These are phyloP conservation scores for Nezara viridula DNA, from an alignment of 2,888 invertebrate species.

Conservation along the genomic window DNA sequence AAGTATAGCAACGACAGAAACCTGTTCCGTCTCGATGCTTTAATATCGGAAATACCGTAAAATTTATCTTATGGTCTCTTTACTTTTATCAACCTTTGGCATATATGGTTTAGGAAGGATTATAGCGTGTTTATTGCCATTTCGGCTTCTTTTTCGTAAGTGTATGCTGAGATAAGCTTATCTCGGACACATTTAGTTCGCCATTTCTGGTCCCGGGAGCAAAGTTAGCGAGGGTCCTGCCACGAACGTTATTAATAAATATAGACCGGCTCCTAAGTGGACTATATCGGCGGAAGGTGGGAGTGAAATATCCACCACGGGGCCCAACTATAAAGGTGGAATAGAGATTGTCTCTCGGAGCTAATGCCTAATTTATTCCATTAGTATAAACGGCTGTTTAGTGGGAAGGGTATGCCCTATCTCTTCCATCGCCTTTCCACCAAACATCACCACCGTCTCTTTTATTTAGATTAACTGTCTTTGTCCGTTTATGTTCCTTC, in stretches of 20 bases:
- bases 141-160: background rate
- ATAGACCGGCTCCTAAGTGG: background rate
- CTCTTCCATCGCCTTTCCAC: background rate
- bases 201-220: background rate
- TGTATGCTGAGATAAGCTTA: background rate
- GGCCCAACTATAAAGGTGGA: constrained; percentile 26
- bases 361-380: constrained; percentile 63
- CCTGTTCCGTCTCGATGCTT: background rate
- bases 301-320: background rate
- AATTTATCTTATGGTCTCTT: background rate
- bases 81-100: background rate
- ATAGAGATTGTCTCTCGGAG: constrained; percentile 43
- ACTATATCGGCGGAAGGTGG: background rate
- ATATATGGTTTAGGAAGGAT: background rate
- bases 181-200: background rate
- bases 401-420: constrained; percentile 41
- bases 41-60: background rate
- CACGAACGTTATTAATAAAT: background rate
- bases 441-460: constrained; percentile 26
- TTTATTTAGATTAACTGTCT: constrained; percentile 38
- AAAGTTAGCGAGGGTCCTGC: background rate
- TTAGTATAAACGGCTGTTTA: constrained; percentile 57
- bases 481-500: background rate
- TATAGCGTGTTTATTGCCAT: background rate
- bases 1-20: background rate